Evolutionary conservation across 2,888 invertebrate species (phyloP), one percentile per base, ranked within the genome.

Genomic region (Vandiemenella viatica): DNA sequence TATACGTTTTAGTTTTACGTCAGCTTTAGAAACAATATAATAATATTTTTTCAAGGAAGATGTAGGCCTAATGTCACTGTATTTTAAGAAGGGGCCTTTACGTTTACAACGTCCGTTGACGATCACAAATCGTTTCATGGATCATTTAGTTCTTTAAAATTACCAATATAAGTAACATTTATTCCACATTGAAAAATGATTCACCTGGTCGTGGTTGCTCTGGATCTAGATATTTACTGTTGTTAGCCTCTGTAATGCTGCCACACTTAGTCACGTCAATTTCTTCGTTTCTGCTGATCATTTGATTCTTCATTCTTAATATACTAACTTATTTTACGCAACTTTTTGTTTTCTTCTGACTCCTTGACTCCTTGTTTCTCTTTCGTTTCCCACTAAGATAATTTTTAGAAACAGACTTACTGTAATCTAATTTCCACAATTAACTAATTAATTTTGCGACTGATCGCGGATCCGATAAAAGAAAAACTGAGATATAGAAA

Each of bases 1-100:
- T 23, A 58, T 59, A 62, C 59, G 26, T 26, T 26, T 26, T 26
- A 26, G 26, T 26, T 26, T 26, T 26, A 26, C 26, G 13, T 13
- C 26, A 26, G 26, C 7, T 13, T 26, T 26, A 26, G 26, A 26
- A 26, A 26, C 26, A 26, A 7, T 13, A 26, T 8, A 13, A 26
- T n/a, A n/a, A n/a, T n/a, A n/a, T n/a, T n/a, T n/a, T n/a, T n/a
- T n/a, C n/a, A n/a, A n/a, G n/a, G n/a, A n/a, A n/a, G n/a, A n/a
- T n/a, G n/a, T 8, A 26, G 26, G 26, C 13, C 26, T 26, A 26
- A 8, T 26, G 26, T 26, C 26, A 26, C 26, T 26, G 26, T 26
- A 7, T 13, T 26, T 26, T 26, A 26, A 26, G n/a, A n/a, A 26
- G 26, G 26, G 26, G 26, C 26, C 26, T 26, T 26, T 26, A 26